These are phyloP conservation scores for Lepidostoma basale DNA, from an alignment of 1,140 invertebrate species.

Conservation along the genomic window DNA sequence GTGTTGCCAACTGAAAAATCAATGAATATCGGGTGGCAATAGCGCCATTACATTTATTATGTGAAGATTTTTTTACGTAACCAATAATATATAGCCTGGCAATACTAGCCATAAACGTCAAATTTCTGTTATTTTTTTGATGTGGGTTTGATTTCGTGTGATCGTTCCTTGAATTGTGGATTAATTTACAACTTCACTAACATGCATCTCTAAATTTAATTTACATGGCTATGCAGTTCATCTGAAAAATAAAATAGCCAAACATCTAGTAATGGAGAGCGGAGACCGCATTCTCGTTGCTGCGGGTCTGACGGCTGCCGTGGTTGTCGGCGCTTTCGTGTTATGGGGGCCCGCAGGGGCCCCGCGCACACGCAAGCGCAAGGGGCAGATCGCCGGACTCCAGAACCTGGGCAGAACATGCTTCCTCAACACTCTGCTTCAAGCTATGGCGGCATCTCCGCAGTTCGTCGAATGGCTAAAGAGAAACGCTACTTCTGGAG, in stretches of 20 bases:
- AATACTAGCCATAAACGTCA: slow-evolving; percentile 14
- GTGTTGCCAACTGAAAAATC: too few species aligned
- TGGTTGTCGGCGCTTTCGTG: slow-evolving; percentile 78
- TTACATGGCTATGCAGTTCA: too few species aligned
- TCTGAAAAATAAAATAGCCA: too few species aligned
- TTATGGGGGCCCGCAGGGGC: slow-evolving; percentile 76
- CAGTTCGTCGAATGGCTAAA: slow-evolving; percentile 82
- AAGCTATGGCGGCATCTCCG: slow-evolving; percentile 82
- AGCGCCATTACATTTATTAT: too few species aligned
- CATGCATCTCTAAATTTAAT: too few species aligned
- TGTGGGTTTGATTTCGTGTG: neutral
- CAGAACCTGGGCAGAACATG: slow-evolving; percentile 87
- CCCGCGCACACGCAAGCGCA: slow-evolving; percentile 60
- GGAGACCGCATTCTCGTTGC: slow-evolving; percentile 70
- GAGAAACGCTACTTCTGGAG: slow-evolving; percentile 63
- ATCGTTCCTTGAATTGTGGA: neutral
- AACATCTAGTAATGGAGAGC: slow-evolving; percentile 63
- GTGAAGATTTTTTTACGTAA: too few species aligned
- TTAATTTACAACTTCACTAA: too few species aligned
- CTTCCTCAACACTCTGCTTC: slow-evolving; percentile 84
- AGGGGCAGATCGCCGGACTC: slow-evolving; percentile 77
- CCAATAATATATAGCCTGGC: neutral
- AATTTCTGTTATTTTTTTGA: slow-evolving; percentile 9
- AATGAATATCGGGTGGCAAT: too few species aligned
- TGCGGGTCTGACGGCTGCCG: slow-evolving; percentile 74